Percentiles rank a stretch among this genome's conserved stretches.
Evolutionary conservation across 1,140 invertebrate genomes (phyloP).

Genomic region (Hycleus phaleratus): DNA sequence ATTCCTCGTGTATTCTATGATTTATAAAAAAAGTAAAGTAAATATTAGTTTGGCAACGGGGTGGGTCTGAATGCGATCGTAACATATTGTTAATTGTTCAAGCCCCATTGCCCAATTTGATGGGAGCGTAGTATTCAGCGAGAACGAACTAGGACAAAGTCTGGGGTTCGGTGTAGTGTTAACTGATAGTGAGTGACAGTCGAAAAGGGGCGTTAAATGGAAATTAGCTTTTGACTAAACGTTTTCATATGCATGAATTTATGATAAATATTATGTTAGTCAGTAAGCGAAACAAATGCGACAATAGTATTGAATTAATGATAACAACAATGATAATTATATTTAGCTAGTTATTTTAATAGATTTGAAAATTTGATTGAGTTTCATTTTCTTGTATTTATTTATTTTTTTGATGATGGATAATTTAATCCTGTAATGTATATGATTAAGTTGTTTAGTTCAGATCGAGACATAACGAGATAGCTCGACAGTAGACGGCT

Average conservation of each 20-base stretch:
- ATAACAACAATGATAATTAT: slow-evolving; percentile 1
- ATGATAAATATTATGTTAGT: neutral
- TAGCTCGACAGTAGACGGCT: slow-evolving; percentile 7
- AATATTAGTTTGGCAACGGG: too few species aligned
- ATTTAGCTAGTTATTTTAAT: too few species aligned
- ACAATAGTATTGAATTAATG: slow-evolving; percentile 1
- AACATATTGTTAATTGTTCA: slow-evolving; percentile 31
- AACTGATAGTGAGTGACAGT: slow-evolving; percentile 21
- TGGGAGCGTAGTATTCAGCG: neutral
- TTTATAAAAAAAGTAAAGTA: too few species aligned
- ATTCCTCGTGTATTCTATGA: too few species aligned
- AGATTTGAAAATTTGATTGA: too few species aligned
- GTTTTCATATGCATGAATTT: slow-evolving; percentile 34
- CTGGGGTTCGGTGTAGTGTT: slow-evolving; percentile 19
- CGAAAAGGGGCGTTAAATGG: slow-evolving; percentile 27
- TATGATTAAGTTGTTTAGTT: slow-evolving; percentile 29
- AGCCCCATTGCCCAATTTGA: slow-evolving; percentile 28
- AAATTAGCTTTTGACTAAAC: slow-evolving; percentile 31
- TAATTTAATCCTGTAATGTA: slow-evolving; percentile 18
- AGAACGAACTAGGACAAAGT: slow-evolving; percentile 8
- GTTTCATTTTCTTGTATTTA: too few species aligned
- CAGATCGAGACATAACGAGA: slow-evolving; percentile 19
- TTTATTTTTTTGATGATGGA: too few species aligned
- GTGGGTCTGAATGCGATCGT: neutral
- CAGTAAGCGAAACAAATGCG: too few species aligned